phyloP scores from a whole-genome alignment of 2,888 invertebrate species.

The Melanargia galathea region DNA sequence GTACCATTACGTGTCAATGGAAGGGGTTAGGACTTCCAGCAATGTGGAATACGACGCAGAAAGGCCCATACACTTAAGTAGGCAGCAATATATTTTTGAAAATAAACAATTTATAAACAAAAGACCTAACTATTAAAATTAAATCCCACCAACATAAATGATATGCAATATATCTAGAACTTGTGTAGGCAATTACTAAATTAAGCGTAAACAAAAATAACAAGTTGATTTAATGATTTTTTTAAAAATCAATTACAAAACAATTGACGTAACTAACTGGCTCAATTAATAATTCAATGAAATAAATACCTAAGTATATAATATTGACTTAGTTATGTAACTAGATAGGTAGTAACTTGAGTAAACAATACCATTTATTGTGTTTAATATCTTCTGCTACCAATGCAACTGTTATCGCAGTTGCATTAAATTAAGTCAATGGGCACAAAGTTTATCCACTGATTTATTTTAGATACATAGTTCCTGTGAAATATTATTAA shows the following conservation, averaged over 20 bases:
- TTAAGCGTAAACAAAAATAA: not conserved
- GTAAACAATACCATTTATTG: constrained; percentile 1
- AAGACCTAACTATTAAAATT: no score
- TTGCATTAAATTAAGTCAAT: not conserved
- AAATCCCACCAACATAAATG: no score
- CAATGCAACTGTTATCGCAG: not conserved
- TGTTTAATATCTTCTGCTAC: not conserved
- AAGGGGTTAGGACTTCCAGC: no score
- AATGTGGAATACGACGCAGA: no score
- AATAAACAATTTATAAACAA: no score
- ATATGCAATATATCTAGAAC: not conserved
- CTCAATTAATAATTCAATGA: not conserved
- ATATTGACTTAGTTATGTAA: not conserved
- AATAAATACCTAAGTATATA: not conserved
- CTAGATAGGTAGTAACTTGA: no score
- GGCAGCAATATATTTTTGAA: no score
- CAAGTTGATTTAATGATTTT: not conserved
- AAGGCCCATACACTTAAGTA: no score
- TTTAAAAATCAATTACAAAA: not conserved
- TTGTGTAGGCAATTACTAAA: not conserved
- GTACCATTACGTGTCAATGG: no score
- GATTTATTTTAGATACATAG: no score
- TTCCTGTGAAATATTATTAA: no score
- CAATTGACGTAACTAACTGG: not conserved
- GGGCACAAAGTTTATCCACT: not conserved